Evolutionary conservation across 1,140 invertebrate species (phyloP).

Genomic region (Drosophila repleta): DNA sequence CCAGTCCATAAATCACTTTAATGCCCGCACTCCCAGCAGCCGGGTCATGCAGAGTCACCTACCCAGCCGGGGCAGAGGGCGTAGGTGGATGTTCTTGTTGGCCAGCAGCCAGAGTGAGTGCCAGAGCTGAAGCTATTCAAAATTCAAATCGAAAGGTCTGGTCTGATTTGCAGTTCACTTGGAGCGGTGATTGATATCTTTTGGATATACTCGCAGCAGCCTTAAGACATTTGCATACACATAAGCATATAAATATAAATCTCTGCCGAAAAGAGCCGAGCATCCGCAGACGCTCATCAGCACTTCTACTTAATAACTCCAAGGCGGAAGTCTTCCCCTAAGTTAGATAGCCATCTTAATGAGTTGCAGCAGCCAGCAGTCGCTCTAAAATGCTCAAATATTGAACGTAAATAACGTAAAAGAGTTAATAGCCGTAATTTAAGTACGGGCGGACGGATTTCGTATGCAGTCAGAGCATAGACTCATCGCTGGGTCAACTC

Average conservation of each 20-base stretch:
- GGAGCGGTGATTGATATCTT: constrained; percentile 20
- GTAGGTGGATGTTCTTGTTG: constrained; percentile 3
- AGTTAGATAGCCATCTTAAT: no score
- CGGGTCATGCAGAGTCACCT: neutral
- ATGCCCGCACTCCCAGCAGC: constrained; percentile 18
- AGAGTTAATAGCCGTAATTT: constrained; percentile 19
- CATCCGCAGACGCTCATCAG: neutral
- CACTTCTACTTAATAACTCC: neutral
- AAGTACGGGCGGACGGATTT: constrained; percentile 9
- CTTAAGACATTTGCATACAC: constrained; percentile 6
- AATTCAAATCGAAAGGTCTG: constrained; percentile 21
- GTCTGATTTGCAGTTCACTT: constrained; percentile 20
- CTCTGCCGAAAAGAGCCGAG: neutral
- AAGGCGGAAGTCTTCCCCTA: neutral
- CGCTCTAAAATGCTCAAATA: constrained; percentile 1
- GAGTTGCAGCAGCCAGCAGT: neutral
- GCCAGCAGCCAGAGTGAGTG: constrained; percentile 7
- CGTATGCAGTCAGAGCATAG: constrained; percentile 3
- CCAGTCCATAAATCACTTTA: constrained; percentile 66
- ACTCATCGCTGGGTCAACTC: constrained; percentile 7
- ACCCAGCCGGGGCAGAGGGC: constrained; percentile 6
- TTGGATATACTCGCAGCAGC: neutral
- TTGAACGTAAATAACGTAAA: constrained; percentile 5
- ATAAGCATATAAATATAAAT: neutral
- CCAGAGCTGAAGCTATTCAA: neutral